phyloP scores from a whole-genome alignment of 2,888 invertebrate species.

The Aleiodes leptofemur region DNA sequence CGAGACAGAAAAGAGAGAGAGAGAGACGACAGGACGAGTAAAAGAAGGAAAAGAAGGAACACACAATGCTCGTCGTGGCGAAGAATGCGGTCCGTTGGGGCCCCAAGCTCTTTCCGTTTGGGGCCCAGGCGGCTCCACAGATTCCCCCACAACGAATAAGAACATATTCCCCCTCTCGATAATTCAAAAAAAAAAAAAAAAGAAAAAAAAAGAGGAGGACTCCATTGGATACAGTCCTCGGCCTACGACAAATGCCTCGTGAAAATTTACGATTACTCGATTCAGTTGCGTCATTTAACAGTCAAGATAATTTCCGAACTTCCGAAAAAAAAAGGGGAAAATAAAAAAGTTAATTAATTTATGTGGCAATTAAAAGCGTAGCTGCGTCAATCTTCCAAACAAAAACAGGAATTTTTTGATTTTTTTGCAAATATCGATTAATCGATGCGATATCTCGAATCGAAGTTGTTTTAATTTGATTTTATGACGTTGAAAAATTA shows the following conservation, averaged over 20 bases:
- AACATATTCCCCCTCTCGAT: not conserved
- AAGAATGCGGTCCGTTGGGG: conserved; percentile 75
- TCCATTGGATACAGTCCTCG: conserved; percentile 49
- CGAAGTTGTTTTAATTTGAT: too few species aligned
- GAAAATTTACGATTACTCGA: conserved; percentile 67
- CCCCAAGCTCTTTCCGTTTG: conserved; percentile 51
- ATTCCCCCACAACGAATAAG: conserved; percentile 40
- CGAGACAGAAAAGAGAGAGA: conserved; percentile 51
- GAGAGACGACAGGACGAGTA: too few species aligned
- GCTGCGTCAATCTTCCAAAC: too few species aligned
- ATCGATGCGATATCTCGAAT: too few species aligned
- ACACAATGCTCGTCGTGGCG: conserved; percentile 74
- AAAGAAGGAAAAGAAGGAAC: conserved; percentile 52
- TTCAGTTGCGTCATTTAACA: conserved; percentile 63
- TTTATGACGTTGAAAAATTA: too few species aligned
- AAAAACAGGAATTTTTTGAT: too few species aligned
- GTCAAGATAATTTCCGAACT: conserved; percentile 35
- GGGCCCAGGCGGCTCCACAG: conserved; percentile 49
- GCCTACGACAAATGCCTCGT: conserved; percentile 66
- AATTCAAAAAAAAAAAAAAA: conserved; percentile 17
- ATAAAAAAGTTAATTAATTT: conserved; percentile 1
- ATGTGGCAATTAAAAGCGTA: too few species aligned
- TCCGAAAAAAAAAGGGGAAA: conserved; percentile 39
- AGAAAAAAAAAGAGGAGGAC: not conserved
- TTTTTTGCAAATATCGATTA: too few species aligned